Evolutionary conservation across 2,797 vertebrate species (phyloP), one percentile per base, ranked within the genome.

Genomic region (Hippocampus kuda): DNA sequence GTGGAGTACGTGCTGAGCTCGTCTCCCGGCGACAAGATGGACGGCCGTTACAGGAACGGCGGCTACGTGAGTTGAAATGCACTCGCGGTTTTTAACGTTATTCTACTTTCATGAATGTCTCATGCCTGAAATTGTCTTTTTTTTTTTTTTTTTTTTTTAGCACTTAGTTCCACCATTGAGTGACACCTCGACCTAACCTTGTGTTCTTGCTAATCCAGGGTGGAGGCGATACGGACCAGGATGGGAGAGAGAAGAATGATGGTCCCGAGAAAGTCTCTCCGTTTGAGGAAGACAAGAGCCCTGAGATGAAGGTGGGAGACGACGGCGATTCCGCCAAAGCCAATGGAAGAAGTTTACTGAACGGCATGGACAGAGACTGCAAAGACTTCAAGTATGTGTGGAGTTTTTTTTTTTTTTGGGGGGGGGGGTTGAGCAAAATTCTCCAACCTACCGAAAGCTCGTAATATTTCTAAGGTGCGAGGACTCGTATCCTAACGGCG

Each of bases 1-100:
- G 97, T 98, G 90, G 97, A 99, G 89, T 99, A 99, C 76, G 96
- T 99, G 72, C 90, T 99, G 84, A 98, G 97, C 91, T 99, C 97
- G 65, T 99, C 97, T 78, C 96, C 97, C 64, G 96, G 96, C 67
- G 96, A 99, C 90, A 98, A 99, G 93, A 92, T 98, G 91, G 97
- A 99, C 70, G 90, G 92, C 70, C 94, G 94, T 79, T 98, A 98
- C 92, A 93, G 96, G 86, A 99, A 99, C 59, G 95, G 96, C 79
- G 92, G 93, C 87, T 98, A 95, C 88, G 96, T 98, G 90, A 94
- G 96, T 94, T 30, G 3, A 44, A 5, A 13, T 24, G 12, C 44
- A 10, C 42, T 65, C 5, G 5, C 12, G 44, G 24, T 12, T 64
- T 48, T 48, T 60, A 12, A 18, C 18, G 7, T n/a, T 20, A n/a